Base-by-base conservation (phyloP, 2,113 vertebrate species). In the Spermophilus dauricus region DNA sequence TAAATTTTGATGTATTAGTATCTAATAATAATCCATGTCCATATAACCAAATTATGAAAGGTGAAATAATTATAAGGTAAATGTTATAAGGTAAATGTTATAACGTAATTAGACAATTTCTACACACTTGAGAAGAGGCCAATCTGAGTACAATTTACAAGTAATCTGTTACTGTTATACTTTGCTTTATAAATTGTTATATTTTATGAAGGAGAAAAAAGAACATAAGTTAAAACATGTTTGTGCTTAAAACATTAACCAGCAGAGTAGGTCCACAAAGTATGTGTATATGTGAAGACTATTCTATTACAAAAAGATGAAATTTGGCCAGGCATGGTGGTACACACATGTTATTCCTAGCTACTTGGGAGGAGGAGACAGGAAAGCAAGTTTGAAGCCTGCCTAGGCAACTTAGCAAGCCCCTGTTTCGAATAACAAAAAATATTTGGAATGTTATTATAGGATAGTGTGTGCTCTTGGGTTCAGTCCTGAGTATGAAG, bases 181-280 rank as follows among this genome's bases (percentile, higher is more conserved):
- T 92, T 63, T 91, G 30, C 56, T 89, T 65, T 28, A 58, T 34
- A 34, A 93, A 69, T 22, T 63, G 61, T 77, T 93, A 39, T 20
- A 81, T 82, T 86, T 96, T 97, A 91, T 69, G 53, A 81, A 73
- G 37, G 26, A 94, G 20, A 58, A 34, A 83, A 92, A 94, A 95
- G 9, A 77, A 73, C 26, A 77, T 3, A 51, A 89, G 13, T 13
- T 72, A 78, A 86, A 17, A 75, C 6, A 77, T 72, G 12, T 58
- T 86, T 90, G 9, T 77, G 8, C 90, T 91, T 81, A 91, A 67
- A 91, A 84, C 2, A 78, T 65, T 53, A n/a, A 91, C 37, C 70
- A 67, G 56, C 17, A 73, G 30, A 86, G 17, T 14, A 94, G 13
- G 82, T 28, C 18, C 10, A 90, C 84, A 45, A 84, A 86, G 42